Base-by-base conservation (phyloP, 2,888 invertebrate genomes). In the Therioaphis trifolii region DNA sequence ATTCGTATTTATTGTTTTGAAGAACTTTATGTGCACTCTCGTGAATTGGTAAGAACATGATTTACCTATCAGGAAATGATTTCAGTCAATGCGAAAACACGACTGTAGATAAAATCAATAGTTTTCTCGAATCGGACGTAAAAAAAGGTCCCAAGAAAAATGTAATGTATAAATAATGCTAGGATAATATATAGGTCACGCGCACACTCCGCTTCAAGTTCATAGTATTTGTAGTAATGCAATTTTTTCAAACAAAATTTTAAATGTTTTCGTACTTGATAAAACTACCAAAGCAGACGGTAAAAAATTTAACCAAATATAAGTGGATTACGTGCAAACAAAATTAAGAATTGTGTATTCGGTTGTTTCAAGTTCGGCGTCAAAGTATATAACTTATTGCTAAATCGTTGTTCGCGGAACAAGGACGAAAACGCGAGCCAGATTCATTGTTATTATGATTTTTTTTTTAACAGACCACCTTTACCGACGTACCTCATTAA, bases 101-200 rank as follows among this genome's bases (percentile, higher is more conserved):
- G n/a, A 52, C 29, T 29, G n/a, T 27, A 72, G 52, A 72, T 29
- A 52, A 72, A 71, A 72, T 72, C 72, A 72, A 72, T 72, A 74
- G n/a, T 29, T 18, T 14, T 29, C 15, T 61, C 29, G 29, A 29
- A 61, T 61, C 29, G 24, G 14, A 61, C 27, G 15, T 27, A 14
- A 24, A 27, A n/a, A 29, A 72, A 4, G 14, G 29, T 29, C 29
- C 14, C 27, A n/a, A 71, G 15, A n/a, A 7, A 72, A 72, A 52
- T n/a, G n/a, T n/a, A n/a, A 29, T 29, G n/a, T 29, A 72, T 72
- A 52, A 52, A 52, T 72, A 52, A 52, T 72, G 29, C 1, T 24
- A 21, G 58, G 55, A 74, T 74, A 74, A 74, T 75, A n/a, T n/a
- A 63, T 76, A 76, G 76, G 76, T 46, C 43, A 76, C 43, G 40